Base-by-base conservation (phyloP, 2,797 vertebrate species). In the Coranthus polyacanthus region DNA sequence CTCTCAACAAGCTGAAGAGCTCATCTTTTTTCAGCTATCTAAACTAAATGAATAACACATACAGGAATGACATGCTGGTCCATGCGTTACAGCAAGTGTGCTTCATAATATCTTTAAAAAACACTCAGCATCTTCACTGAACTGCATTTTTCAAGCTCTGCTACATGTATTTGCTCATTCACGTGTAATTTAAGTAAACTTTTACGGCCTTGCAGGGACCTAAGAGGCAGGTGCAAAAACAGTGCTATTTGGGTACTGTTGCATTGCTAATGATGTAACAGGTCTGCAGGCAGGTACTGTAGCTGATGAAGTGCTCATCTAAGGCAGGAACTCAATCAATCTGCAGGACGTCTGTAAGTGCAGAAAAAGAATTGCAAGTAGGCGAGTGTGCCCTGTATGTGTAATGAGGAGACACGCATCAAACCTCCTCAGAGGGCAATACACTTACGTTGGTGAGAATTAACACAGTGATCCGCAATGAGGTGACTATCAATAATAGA, bases 361-460 rank as follows among this genome's bases (percentile, higher is more conserved):
- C 1, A 10, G 29, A 32, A 7, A 26, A 7, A 26, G 24, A 26
- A 5, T 26, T 32, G 29, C 29, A 32, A 9, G 29, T 8, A 32
- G 8, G 20, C 39, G 54, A 37, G 20, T 58, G 32, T 44, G 29
- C 13, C 4, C 41, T 44, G 32, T 53, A 42, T 6, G 58, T 47
- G 63, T 54, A 5, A 50, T 64, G 29, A 55, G 45, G 78, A 45
- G 18, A 83, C 80, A 66, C 79, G 54, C 56, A 67, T 71, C 32
- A 57, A 62, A 43, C 17, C 66, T 62, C 63, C 56, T 80, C 34
- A 72, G 54, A 74, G 56, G 50, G 42, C 43, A 62, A 67, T 17
- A 73, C 42, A 68, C 69, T 66, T 62, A 52, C 52, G 43, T 37
- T 10, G 7, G 47, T 37, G 54, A 42, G 8, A 53, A 53, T 42